A percentile compares a stretch with the other conserved stretches of the same genome.
phyloP scores from a whole-genome alignment of 1,140 invertebrate genomes.

The Drosophila santomea region DNA sequence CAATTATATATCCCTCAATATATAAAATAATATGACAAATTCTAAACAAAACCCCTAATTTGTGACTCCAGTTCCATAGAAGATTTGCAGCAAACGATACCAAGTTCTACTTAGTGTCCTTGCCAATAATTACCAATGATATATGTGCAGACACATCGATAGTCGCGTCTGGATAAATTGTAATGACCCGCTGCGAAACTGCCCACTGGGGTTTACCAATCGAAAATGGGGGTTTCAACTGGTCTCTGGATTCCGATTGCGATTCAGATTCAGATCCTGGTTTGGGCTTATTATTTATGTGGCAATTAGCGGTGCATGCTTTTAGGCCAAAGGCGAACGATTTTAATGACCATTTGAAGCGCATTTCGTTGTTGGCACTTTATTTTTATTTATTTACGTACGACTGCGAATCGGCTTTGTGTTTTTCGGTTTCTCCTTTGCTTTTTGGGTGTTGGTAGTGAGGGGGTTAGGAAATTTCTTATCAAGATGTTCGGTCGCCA shows the following conservation, averaged over 20 bases:
- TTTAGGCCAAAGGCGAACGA: constrained; percentile 50
- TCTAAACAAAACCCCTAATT: no score
- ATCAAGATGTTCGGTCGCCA: constrained; percentile 77
- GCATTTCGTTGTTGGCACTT: constrained; percentile 80
- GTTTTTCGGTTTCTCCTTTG: not conserved
- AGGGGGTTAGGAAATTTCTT: constrained; percentile 28
- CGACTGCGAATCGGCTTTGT: constrained; percentile 7
- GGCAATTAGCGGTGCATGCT: constrained; percentile 76
- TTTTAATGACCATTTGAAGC: constrained; percentile 81
- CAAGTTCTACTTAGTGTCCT: not conserved
- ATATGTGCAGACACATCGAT: constrained; percentile 45
- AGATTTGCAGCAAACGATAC: not conserved
- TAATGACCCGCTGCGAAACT: constrained; percentile 3
- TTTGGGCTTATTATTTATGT: constrained; percentile 73
- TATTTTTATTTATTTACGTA: constrained; percentile 68
- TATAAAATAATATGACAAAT: no score
- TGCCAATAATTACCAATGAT: constrained; percentile 42
- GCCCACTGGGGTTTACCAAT: constrained; percentile 1
- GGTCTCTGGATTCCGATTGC: constrained; percentile 16
- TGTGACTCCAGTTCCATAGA: no score
- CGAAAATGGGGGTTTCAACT: constrained; percentile 4
- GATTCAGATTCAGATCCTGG: constrained; percentile 24
- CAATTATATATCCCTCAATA: not conserved
- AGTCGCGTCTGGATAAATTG: constrained; percentile 58
- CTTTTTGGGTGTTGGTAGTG: no score